Conservation (phyloP, 2,888 invertebrate genomes). For the Liposcelis brunnea region DNA sequence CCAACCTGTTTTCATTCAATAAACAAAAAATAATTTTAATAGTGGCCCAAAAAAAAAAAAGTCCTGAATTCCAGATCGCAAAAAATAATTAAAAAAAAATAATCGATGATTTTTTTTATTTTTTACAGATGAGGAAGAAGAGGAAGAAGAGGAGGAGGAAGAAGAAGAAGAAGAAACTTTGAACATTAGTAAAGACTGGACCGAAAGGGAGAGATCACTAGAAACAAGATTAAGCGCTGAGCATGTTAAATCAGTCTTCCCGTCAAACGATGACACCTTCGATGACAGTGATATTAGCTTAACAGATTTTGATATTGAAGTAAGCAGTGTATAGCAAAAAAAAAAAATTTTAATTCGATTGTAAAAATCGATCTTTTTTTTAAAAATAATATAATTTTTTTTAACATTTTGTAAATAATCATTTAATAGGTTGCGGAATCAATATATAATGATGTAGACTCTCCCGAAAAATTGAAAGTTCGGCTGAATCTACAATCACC, state of each 20-base stretch:
- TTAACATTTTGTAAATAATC: neutral
- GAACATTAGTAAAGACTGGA: conserved; percentile 22
- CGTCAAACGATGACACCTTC: conserved; percentile 20
- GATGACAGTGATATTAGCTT: conserved; percentile 23
- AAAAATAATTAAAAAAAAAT: no score
- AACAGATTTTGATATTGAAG: conserved; percentile 44
- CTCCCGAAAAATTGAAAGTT: conserved; percentile 10
- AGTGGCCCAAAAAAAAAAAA: no score
- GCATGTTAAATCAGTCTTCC: conserved; percentile 24
- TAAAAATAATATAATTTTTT: conserved; percentile 8
- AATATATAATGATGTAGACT: neutral
- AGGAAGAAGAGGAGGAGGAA: conserved; percentile 22
- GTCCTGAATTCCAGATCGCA: no score
- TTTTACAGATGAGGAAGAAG: neutral
- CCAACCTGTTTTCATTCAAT: no score
- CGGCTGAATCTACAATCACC: conserved; percentile 8
- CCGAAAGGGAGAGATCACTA: no score
- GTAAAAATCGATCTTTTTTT: no score
- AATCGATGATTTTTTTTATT: neutral
- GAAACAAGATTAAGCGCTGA: conserved; percentile 19
- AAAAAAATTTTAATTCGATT: no score
- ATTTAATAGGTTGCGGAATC: conserved; percentile 12
- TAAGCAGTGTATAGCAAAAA: conserved; percentile 18
- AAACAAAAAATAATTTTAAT: no score
- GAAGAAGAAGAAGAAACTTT: conserved; percentile 27